Evolutionary conservation across 1,140 invertebrate species (phyloP).

Genomic region (Melipona quadrifasciata): DNA sequence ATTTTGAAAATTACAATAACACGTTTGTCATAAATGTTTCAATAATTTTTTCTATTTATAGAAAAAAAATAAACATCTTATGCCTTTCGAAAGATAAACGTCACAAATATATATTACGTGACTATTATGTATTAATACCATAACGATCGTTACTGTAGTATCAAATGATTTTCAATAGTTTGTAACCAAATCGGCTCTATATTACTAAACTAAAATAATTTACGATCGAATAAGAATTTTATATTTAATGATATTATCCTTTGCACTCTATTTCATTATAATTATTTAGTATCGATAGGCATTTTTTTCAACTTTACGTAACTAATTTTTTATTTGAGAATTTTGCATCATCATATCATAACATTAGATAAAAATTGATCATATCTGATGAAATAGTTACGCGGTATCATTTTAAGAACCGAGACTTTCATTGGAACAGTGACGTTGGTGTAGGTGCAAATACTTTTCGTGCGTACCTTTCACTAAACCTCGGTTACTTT

Average conservation of each 20-base stretch:
- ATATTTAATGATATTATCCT: too few relatives aligned
- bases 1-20: background rate
- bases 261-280: too few relatives aligned
- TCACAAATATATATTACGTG: background rate
- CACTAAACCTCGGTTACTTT: conserved; percentile 12
- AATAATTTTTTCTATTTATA: background rate
- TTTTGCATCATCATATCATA: background rate
- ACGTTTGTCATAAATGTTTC: background rate
- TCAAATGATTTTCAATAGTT: too few relatives aligned
- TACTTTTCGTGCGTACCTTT: conserved; percentile 21
- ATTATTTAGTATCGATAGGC: background rate
- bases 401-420: background rate
- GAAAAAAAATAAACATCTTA: background rate
- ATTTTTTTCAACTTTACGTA: background rate
- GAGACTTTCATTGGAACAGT: background rate
- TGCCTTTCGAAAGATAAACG: too few relatives aligned
- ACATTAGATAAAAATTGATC: background rate
- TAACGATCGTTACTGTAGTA: too few relatives aligned
- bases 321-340: background rate
- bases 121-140: background rate
- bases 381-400: background rate
- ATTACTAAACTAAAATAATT: too few relatives aligned
- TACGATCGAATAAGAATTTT: too few relatives aligned
- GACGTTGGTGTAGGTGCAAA: background rate
- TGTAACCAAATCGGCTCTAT: too few relatives aligned